Base-by-base conservation (phyloP, 2,113 vertebrate species). In the Bufo bufo region DNA sequence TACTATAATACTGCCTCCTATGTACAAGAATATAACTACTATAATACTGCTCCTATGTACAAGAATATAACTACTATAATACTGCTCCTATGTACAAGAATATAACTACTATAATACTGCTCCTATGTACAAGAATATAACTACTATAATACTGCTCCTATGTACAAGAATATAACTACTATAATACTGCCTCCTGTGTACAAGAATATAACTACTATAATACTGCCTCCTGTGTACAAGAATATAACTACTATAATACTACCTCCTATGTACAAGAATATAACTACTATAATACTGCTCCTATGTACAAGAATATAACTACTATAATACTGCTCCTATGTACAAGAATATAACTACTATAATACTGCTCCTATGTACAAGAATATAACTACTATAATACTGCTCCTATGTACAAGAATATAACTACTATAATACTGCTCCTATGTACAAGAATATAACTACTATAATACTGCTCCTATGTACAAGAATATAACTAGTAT, bases 331-430 rank as follows among this genome's bases (percentile, higher is more conserved):
- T 74, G 71, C 71, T 71, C 43, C 71, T 74, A 47, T 74, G 7
- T 74, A 74, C 71, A 74, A 47, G 71, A 74, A 74, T 74, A 74
- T 74, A 74, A 74, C 71, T 74, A 74, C 71, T 74, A 74, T 74
- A 74, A 47, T 74, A 74, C 71, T 74, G 71, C 69, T n/a, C 69
- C 69, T 71, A 71, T 71, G 6, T 71, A 71, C 69, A 71, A 71
- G 69, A 71, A 71, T 71, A 45, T 71, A 71, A 66, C 63, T 66
- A 66, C 63, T 66, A 66, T 66, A 66, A 66, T 69, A 69, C 65
- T 33, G 16, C 63, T 14, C 69, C 65, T 69, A 23, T 69, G 11
- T 69, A 69, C 65, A 69, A 33, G 65, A 33, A 69, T 69, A 69
- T 23, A 69, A 69, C 65, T 69, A 69, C 65, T 69, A 69, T 69